Evolutionary conservation across 1,140 invertebrate genomes (phyloP).

Genomic region (Wasmannia auropunctata): DNA sequence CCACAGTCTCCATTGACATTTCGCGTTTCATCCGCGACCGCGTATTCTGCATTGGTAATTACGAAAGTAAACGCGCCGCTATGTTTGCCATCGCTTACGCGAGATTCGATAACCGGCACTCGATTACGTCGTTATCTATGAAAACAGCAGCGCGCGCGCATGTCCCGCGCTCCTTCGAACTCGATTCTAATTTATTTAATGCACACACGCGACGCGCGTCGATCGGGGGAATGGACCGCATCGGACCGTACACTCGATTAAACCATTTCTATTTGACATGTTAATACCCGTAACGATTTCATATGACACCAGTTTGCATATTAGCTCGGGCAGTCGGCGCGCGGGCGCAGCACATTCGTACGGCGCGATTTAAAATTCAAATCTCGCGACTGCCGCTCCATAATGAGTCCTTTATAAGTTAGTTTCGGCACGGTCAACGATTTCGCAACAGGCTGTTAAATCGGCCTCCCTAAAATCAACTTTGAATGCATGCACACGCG

Average conservation of each 20-base stretch:
- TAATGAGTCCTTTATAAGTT: slow-evolving; percentile 57
- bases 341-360: background rate
- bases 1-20: slow-evolving; percentile 62
- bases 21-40: slow-evolving; percentile 60
- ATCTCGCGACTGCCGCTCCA: slow-evolving; percentile 26
- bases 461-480: slow-evolving; percentile 52
- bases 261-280: slow-evolving; percentile 63
- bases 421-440: slow-evolving; percentile 52
- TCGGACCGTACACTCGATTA: slow-evolving; percentile 33
- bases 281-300: slow-evolving; percentile 58
- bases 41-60: slow-evolving; percentile 68
- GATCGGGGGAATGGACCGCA: background rate
- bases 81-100: slow-evolving; percentile 67
- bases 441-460: slow-evolving; percentile 56
- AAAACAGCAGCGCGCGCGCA: slow-evolving; percentile 22
- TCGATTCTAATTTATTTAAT: slow-evolving; percentile 63
- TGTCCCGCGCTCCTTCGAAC: slow-evolving; percentile 1
- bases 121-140: slow-evolving; percentile 55
- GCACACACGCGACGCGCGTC: background rate
- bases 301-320: slow-evolving; percentile 57
- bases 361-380: slow-evolving; percentile 60
- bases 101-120: slow-evolving; percentile 61
- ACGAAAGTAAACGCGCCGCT: slow-evolving; percentile 68
- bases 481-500: slow-evolving; percentile 29
- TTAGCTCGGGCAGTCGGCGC: slow-evolving; percentile 28